Percentiles rank a stretch among this genome's conserved stretches.
Evolutionary conservation across 2,888 invertebrate species (phyloP).

Genomic region (Bombylius major): DNA sequence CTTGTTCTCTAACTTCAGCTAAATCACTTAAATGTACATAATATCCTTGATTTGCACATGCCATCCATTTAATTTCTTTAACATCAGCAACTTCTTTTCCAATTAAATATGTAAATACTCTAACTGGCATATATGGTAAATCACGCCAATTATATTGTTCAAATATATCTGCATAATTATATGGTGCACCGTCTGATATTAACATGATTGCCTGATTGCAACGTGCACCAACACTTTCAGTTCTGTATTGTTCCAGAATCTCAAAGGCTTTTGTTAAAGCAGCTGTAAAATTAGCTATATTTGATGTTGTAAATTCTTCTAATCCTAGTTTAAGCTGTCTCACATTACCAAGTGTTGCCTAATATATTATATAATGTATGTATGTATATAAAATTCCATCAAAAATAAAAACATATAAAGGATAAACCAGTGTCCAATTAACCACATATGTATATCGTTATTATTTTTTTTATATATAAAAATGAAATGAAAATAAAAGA

Average conservation of each 20-base stretch:
- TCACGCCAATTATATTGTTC: constrained; percentile 76
- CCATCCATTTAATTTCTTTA: constrained; percentile 94
- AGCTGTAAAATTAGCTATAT: constrained; percentile 87
- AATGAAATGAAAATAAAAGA: neutral
- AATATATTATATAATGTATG: constrained; percentile 13
- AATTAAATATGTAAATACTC: constrained; percentile 96
- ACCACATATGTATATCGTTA: neutral
- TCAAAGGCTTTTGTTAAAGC: constrained; percentile 85
- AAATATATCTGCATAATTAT: constrained; percentile 86
- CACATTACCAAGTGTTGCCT: constrained; percentile 77
- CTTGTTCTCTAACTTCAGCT: constrained; percentile 96
- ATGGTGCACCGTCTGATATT: constrained; percentile 96
- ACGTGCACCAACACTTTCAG: constrained; percentile 51
- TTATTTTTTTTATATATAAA: neutral
- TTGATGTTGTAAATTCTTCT: constrained; percentile 63
- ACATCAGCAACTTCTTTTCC: constrained; percentile 89
- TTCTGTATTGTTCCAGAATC: constrained; percentile 55
- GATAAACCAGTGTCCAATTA: constrained; percentile 4
- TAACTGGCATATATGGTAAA: constrained; percentile 64
- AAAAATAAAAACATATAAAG: constrained; percentile 7
- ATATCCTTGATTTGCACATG: constrained; percentile 91
- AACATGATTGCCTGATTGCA: constrained; percentile 97
- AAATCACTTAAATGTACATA: constrained; percentile 93
- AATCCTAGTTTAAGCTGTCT: constrained; percentile 70
- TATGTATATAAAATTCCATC: neutral